A percentile compares a stretch with the other conserved stretches of the same genome.
phyloP scores from a whole-genome alignment of 2,888 invertebrate genomes.

The Pseudococcus jackbeardsleyi region DNA sequence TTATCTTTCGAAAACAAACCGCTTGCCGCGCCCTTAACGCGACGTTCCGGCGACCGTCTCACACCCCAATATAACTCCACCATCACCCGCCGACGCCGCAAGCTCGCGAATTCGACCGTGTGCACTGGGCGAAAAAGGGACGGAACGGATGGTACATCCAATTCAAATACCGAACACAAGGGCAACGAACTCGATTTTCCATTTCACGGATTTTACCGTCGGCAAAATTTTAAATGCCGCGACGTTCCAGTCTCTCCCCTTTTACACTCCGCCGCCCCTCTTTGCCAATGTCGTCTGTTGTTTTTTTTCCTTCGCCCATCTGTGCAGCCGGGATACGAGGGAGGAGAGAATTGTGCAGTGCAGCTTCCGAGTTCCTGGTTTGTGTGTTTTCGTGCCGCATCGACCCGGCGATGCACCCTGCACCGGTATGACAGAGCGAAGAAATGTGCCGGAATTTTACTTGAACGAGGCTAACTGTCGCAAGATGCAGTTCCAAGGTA shows the following conservation, averaged over 20 bases:
- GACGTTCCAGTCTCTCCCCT: constrained; percentile 29
- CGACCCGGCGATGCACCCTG: background rate
- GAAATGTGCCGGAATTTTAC: background rate
- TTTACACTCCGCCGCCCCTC: background rate
- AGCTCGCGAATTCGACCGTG: constrained; percentile 55
- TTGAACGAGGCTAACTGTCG: background rate
- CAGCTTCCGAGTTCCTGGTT: background rate
- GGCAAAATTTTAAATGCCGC: constrained; percentile 58
- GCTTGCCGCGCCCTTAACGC: constrained; percentile 14
- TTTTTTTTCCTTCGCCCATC: constrained; percentile 1
- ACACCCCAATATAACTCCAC: background rate
- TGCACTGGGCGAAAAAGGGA: constrained; percentile 45
- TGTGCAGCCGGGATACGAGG: background rate
- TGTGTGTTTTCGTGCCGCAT: background rate
- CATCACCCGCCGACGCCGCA: background rate
- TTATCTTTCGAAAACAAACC: constrained; percentile 43
- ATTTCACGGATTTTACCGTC: constrained; percentile 57
- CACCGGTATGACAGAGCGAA: background rate
- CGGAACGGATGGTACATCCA: background rate
- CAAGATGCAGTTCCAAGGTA: background rate
- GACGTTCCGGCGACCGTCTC: background rate
- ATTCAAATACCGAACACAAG: constrained; percentile 54
- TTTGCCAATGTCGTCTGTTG: too few relatives aligned
- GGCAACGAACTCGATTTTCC: constrained; percentile 62
- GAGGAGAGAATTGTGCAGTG: background rate